Conservation (phyloP, 2,113 vertebrate species). For the Epinephelus fuscoguttatus region DNA sequence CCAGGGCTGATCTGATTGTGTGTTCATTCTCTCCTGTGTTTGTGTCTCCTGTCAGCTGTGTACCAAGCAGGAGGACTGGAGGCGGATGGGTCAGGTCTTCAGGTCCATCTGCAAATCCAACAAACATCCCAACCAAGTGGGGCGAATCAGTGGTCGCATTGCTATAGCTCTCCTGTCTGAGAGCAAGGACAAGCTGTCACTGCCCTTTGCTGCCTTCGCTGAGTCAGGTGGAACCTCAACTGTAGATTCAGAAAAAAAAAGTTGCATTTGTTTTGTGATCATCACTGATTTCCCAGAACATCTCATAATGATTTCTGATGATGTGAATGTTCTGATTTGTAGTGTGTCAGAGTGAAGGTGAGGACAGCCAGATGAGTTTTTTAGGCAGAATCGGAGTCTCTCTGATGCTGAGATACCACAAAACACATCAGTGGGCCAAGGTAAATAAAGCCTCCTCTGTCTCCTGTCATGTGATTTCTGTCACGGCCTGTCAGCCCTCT, state of each 20-base stretch:
- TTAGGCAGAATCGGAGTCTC: slow-evolving; percentile 92
- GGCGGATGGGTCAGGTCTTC: slow-evolving; percentile 87
- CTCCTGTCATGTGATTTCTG: neutral
- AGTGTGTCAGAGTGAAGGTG: slow-evolving; percentile 80
- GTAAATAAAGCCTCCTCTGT: slow-evolving; percentile 74
- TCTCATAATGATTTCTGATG: neutral
- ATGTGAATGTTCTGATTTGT: neutral
- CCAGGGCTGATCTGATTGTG: neutral
- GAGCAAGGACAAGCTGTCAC: slow-evolving; percentile 80
- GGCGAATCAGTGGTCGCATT: slow-evolving; percentile 85
- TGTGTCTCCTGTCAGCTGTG: slow-evolving; percentile 83
- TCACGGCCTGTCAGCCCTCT: neutral
- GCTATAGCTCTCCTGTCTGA: slow-evolving; percentile 85
- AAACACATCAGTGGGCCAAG: slow-evolving; percentile 90
- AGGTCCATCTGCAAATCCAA: slow-evolving; percentile 79
- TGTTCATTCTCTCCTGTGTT: slow-evolving; percentile 10
- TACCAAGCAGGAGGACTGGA: slow-evolving; percentile 90
- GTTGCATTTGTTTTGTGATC: neutral
- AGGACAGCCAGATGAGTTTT: slow-evolving; percentile 78
- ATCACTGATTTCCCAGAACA: neutral
- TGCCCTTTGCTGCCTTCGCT: slow-evolving; percentile 92
- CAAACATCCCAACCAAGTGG: slow-evolving; percentile 85
- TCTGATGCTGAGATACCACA: slow-evolving; percentile 91
- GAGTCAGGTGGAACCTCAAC: slow-evolving; percentile 83
- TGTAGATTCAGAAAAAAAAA: neutral